Evolutionary conservation across 2,797 vertebrate species (phyloP).

Genomic region (Bovichtus variegatus): DNA sequence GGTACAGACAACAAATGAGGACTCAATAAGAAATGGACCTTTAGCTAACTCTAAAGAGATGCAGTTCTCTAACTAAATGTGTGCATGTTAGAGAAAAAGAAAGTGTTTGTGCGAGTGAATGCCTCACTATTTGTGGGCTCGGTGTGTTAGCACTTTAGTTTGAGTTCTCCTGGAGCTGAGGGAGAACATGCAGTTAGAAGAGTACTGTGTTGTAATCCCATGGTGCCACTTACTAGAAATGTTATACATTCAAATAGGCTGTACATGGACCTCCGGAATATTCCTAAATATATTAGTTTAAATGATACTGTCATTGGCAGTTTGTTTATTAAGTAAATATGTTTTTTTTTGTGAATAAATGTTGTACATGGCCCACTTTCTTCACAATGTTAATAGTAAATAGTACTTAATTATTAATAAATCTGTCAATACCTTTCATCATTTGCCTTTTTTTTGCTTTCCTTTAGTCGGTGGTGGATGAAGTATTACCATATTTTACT

Average conservation of each 20-base stretch:
- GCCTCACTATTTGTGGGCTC: slow-evolving; percentile 46
- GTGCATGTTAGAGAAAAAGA: slow-evolving; percentile 15
- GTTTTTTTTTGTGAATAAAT: slow-evolving; percentile 80
- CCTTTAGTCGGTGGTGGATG: background rate
- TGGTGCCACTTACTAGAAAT: slow-evolving; percentile 78
- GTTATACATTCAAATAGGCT: slow-evolving; percentile 81
- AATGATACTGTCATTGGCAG: slow-evolving; percentile 81
- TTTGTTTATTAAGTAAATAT: slow-evolving; percentile 76
- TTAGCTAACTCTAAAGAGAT: slow-evolving; percentile 56
- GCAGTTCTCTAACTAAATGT: slow-evolving; percentile 58
- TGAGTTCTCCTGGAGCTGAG: slow-evolving; percentile 55
- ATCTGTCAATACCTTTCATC: slow-evolving; percentile 65
- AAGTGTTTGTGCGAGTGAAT: slow-evolving; percentile 16
- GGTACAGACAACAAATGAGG: slow-evolving; percentile 52
- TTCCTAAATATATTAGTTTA: slow-evolving; percentile 69
- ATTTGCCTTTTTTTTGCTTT: slow-evolving; percentile 24
- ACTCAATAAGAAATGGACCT: slow-evolving; percentile 56
- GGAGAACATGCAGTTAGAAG: slow-evolving; percentile 56
- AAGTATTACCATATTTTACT: too few species aligned
- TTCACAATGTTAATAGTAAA: slow-evolving; percentile 77
- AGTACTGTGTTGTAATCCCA: slow-evolving; percentile 72
- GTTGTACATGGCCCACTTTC: slow-evolving; percentile 80
- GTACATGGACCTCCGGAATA: slow-evolving; percentile 74
- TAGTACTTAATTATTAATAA: slow-evolving; percentile 80
- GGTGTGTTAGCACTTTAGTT: slow-evolving; percentile 77